Conservation (phyloP, 1,140 invertebrate genomes). For the Dendroctonus ponderosae region DNA sequence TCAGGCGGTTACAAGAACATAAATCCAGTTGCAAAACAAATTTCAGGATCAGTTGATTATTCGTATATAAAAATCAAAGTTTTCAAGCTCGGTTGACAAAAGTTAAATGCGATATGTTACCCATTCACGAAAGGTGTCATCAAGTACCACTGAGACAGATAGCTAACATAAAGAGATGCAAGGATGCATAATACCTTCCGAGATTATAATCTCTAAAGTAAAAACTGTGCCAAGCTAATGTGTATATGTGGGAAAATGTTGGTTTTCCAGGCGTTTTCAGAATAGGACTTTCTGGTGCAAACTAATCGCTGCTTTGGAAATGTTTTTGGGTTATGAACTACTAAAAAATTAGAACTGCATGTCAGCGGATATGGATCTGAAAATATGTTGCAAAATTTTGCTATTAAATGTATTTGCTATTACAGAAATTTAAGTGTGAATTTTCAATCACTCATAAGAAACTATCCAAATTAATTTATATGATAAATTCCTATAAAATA, state of each 20-base stretch:
- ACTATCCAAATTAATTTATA: too few species aligned
- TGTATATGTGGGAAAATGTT: slow-evolving; percentile 21
- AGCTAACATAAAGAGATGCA: slow-evolving; percentile 38
- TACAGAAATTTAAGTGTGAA: too few species aligned
- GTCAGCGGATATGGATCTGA: too few species aligned
- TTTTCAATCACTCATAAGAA: too few species aligned
- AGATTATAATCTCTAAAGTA: slow-evolving; percentile 39
- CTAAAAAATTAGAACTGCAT: too few species aligned
- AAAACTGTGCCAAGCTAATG: slow-evolving; percentile 34
- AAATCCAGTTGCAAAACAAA: too few species aligned
- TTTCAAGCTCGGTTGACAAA: slow-evolving; percentile 22
- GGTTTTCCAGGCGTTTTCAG: slow-evolving; percentile 1
- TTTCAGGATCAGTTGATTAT: not conserved
- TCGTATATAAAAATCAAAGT: slow-evolving; percentile 6
- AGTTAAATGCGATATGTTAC: slow-evolving; percentile 37
- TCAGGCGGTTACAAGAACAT: too few species aligned
- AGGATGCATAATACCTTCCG: slow-evolving; percentile 34
- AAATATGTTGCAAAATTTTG: too few species aligned
- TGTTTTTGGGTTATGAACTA: too few species aligned
- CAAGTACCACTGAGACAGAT: slow-evolving; percentile 39
- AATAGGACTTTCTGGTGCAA: slow-evolving; percentile 9
- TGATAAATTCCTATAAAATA: too few species aligned
- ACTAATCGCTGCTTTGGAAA: not conserved
- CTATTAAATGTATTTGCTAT: too few species aligned
- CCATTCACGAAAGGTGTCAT: slow-evolving; percentile 34